Conservation (phyloP, 23 tunicate species). For the Corella eumyota region DNA sequence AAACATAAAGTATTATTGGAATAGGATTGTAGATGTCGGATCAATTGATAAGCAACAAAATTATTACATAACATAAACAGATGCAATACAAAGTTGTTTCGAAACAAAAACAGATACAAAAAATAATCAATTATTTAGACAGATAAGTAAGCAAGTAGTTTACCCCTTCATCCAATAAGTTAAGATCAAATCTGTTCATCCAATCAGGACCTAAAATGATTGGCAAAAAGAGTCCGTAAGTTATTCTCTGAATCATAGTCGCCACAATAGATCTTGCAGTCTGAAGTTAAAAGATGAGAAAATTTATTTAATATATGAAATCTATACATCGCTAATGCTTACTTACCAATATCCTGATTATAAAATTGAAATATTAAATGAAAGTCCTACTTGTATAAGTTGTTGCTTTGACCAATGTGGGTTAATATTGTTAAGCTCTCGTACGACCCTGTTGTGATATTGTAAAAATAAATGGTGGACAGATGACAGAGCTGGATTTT, state of each 20-base stretch:
- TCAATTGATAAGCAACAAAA: no score
- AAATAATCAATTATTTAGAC: no score
- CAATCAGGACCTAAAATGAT: constrained; percentile 15
- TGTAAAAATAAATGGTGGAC: constrained; percentile 53
- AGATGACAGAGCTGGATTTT: constrained; percentile 67
- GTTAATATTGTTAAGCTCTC: constrained; percentile 15
- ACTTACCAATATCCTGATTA: neutral
- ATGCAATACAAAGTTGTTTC: no score
- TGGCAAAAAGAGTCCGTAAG: constrained; percentile 46
- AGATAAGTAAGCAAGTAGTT: no score
- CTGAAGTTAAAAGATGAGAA: constrained; percentile 12
- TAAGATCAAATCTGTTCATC: constrained; percentile 45
- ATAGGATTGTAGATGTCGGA: no score
- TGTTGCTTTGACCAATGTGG: constrained; percentile 26
- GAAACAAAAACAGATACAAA: no score
- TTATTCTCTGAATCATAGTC: constrained; percentile 35
- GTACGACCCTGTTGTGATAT: constrained; percentile 52
- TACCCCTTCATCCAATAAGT: constrained; percentile 25
- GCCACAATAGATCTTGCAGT: constrained; percentile 30
- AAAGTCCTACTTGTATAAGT: constrained; percentile 15
- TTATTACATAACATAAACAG: no score
- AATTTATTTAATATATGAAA: neutral
- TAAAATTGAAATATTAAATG: neutral
- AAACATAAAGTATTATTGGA: no score
- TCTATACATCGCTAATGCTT: neutral